A percentile compares a stretch with the other conserved stretches of the same genome.
Evolutionary conservation across 1,140 invertebrate species (phyloP).

Genomic region (Vanessa tameamea): DNA sequence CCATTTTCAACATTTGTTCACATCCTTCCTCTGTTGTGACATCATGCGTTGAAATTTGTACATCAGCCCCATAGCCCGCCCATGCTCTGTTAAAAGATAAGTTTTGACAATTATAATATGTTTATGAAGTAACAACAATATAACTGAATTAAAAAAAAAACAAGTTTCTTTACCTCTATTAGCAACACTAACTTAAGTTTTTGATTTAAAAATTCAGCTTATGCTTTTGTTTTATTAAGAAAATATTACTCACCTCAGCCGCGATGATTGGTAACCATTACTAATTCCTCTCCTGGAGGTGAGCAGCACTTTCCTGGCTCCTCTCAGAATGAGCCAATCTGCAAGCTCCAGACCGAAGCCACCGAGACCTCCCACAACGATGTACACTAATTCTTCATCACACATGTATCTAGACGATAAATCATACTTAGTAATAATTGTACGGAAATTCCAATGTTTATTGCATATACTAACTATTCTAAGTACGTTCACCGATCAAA

Average conservation of each 20-base stretch:
- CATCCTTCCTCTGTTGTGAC: constrained; percentile 84
- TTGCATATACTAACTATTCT: too few relatives aligned
- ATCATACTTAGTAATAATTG: not conserved
- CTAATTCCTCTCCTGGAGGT: constrained; percentile 89
- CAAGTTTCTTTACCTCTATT: too few relatives aligned
- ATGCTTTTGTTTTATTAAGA: too few relatives aligned
- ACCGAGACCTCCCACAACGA: constrained; percentile 87
- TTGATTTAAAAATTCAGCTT: too few relatives aligned
- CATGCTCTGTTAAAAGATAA: constrained; percentile 79
- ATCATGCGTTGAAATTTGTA: constrained; percentile 84
- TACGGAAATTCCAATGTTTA: too few relatives aligned
- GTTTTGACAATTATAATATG: not conserved
- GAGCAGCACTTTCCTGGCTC: constrained; percentile 89
- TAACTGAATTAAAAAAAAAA: too few relatives aligned
- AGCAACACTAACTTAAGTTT: too few relatives aligned
- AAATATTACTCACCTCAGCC: constrained; percentile 76
- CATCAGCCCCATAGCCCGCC: constrained; percentile 83
- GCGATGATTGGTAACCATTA: constrained; percentile 89
- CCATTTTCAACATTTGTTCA: constrained; percentile 82
- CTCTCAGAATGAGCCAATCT: constrained; percentile 92
- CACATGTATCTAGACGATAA: constrained; percentile 67
- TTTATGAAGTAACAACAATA: too few relatives aligned
- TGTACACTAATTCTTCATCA: constrained; percentile 75
- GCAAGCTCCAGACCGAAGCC: constrained; percentile 95
- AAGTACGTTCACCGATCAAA: too few relatives aligned